Evolutionary conservation across 1,140 invertebrate species (phyloP), one percentile per base, ranked within the genome.

Genomic region (Bacillus rossius): DNA sequence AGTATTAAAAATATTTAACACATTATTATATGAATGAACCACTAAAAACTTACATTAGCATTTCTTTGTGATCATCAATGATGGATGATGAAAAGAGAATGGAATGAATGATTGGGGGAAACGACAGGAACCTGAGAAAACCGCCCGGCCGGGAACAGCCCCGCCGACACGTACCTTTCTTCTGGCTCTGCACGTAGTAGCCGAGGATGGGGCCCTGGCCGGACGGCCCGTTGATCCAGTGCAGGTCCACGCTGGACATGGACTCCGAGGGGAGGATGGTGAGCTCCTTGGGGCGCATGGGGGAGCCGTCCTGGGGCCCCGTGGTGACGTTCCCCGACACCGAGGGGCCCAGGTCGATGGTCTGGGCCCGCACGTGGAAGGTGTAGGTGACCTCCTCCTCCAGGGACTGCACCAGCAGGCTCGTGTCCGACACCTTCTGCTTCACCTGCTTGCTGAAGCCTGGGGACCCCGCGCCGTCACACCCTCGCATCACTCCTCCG

Each of bases 391-490:
- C 88, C 73, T 94, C 87, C 77, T 98, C 94, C 70, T 94, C 91
- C 5, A 99, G 75, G 51, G 88, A 87, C 67, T 88, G 88, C 8
- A 96, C 86, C 7, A 89, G 78, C 0, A 96, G 75, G 62, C 81
- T 87, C 3, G 85, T 91, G 49, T 85, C 86, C 0, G 84, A 85
- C 2, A 97, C 89, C 74, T 92, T 94, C 71, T 96, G 92, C 68
- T 94, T 94, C 0, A 97, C 93, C 77, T 96, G 92, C 72, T 96
- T 96, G 70, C 88, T 91, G 72, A 89, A 90, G 65, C 84, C 88
- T 90, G 66, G 38, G 71, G 68, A 47, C 61, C 20, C n/a, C n/a
- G n/a, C n/a, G n/a, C n/a, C n/a, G n/a, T n/a, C n/a, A n/a, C n/a
- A n/a, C n/a, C n/a, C n/a, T n/a, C n/a, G n/a, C n/a, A n/a, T n/a